These are phyloP conservation scores for Mizuhopecten yessoensis DNA, from an alignment of 1,140 invertebrate genomes.

Conservation along the genomic window DNA sequence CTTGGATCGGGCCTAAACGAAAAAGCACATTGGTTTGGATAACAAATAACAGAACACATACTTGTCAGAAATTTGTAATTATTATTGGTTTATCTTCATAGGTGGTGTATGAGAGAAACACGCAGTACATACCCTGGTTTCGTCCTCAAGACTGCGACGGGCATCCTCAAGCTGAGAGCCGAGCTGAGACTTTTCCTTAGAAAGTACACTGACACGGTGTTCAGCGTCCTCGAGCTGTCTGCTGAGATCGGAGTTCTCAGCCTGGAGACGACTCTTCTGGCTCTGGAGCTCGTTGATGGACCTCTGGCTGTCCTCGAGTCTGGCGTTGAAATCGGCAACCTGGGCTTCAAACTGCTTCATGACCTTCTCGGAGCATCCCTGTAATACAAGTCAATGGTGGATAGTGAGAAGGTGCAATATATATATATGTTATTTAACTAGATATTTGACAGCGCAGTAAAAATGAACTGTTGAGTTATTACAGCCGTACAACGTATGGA, in stretches of 20 bases:
- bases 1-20: slow-evolving; percentile 77
- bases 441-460: not conserved
- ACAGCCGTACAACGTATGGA: not conserved
- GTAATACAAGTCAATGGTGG: not conserved
- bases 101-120: too few species aligned
- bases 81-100: too few species aligned
- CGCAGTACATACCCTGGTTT: slow-evolving; percentile 87
- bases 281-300: slow-evolving; percentile 77
- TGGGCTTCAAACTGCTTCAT: slow-evolving; percentile 97
- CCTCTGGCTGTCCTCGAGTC: slow-evolving; percentile 89
- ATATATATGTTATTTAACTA: not conserved
- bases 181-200: slow-evolving; percentile 98
- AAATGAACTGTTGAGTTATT: not conserved
- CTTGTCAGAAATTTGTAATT: too few species aligned
- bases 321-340: slow-evolving; percentile 96
- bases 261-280: slow-evolving; percentile 85
- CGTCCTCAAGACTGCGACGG: slow-evolving; percentile 98
- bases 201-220: slow-evolving; percentile 97
- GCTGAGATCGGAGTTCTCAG: slow-evolving; percentile 97
- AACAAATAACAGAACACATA: too few species aligned
- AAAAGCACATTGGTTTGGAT: too few species aligned
- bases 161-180: slow-evolving; percentile 97
- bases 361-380: slow-evolving; percentile 98
- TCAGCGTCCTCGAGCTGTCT: slow-evolving; percentile 97
- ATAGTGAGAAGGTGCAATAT: not conserved